phyloP scores from a whole-genome alignment of 2,113 vertebrate species.

The Nannospalax galili region DNA sequence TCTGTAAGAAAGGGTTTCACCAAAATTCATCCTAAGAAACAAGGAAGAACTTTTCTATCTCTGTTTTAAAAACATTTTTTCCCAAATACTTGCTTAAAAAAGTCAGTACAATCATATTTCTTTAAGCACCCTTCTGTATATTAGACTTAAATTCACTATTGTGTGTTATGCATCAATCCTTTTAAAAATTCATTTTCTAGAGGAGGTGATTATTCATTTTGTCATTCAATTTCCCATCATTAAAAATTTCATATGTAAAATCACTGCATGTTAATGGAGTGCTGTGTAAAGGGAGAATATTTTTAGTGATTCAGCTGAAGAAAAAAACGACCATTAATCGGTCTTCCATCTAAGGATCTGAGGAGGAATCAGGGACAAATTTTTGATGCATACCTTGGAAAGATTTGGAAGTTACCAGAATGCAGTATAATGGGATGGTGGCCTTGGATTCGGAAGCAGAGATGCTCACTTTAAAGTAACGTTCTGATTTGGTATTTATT shows the following conservation, averaged over 20 bases:
- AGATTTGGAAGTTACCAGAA: background rate
- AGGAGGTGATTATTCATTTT: slow-evolving; percentile 73
- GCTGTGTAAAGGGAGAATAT: slow-evolving; percentile 48
- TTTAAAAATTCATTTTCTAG: slow-evolving; percentile 64
- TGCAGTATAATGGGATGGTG: background rate
- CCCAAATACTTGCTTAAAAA: slow-evolving; percentile 39
- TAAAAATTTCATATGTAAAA: slow-evolving; percentile 68
- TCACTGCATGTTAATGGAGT: slow-evolving; percentile 34
- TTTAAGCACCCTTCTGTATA: background rate
- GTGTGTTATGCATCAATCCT: background rate
- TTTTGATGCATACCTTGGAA: slow-evolving; percentile 18
- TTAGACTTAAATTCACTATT: background rate
- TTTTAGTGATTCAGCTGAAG: slow-evolving; percentile 58
- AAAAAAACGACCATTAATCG: slow-evolving; percentile 46
- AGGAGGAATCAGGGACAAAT: slow-evolving; percentile 39
- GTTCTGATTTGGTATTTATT: slow-evolving; percentile 38
- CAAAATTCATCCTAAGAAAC: slow-evolving; percentile 49
- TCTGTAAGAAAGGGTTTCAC: slow-evolving; percentile 42
- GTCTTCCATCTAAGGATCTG: background rate
- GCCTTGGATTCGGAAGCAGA: slow-evolving; percentile 31
- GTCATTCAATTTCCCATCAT: slow-evolving; percentile 65
- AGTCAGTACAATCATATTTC: background rate
- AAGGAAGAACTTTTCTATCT: slow-evolving; percentile 24
- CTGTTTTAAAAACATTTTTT: background rate
- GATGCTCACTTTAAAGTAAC: slow-evolving; percentile 36